Evolutionary conservation across 2,113 vertebrate species (phyloP), one percentile per base, ranked within the genome.

Genomic region (Siniperca chuatsi): DNA sequence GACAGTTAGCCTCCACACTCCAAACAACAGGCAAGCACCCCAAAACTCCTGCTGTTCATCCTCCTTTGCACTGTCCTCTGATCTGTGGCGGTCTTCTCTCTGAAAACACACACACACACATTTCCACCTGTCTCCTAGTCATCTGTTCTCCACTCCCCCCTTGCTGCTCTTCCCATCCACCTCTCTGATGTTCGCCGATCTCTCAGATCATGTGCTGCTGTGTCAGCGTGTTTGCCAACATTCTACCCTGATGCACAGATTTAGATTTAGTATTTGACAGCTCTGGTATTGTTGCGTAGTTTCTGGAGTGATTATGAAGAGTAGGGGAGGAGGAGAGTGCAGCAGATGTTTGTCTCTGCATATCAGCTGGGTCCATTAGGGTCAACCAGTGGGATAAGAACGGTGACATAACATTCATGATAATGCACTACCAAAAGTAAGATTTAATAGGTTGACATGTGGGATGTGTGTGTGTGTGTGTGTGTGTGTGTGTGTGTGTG

Each of bases 381-480:
- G 83, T 84, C 76, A 90, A 16, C 72, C 77, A 80, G 67, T 61
- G 11, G 67, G 91, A 93, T 91, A 77, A 93, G 58, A 86, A 75
- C 1, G 68, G 89, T 93, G 94, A 93, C 87, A 85, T 93, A 90
- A 95, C 87, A 78, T 42, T 66, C 54, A 78, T 83, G 70, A 90
- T 90, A 91, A 93, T 91, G 73, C 83, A 80, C 54, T 52, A 74
- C 33, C 46, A 74, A 84, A 87, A 77, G 88, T 75, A 54, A 62
- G 55, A 75, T 74, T 85, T 91, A 90, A 92, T 90, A 79, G 84
- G 23, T 57, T 82, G 78, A 76, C 57, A 68, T 86, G 85, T 73
- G 70, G 64, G 71, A 16, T 54, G 54, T 64, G 52, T 65, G 44
- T 46, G 44, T 46, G 2, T 50, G 50, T 71, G 62, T 71, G n/a